phyloP scores from a whole-genome alignment of 2,888 invertebrate genomes.

The Eledona agricola region DNA sequence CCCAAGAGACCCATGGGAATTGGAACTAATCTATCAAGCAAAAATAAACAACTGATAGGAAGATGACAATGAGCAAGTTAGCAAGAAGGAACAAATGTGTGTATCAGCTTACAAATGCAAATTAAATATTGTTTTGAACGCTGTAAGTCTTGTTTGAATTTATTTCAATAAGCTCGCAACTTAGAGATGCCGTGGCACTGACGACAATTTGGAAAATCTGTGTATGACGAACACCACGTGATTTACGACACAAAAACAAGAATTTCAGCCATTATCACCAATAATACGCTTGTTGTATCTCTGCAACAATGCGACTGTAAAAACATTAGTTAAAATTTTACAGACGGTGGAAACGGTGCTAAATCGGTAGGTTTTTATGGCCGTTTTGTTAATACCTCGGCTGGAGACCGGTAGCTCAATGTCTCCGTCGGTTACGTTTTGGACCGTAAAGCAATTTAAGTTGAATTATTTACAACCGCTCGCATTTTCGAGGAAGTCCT shows the following conservation, averaged over 20 bases:
- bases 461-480: conserved; percentile 26
- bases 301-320: conserved; percentile 15
- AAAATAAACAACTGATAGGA: no score
- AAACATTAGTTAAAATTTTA: conserved; percentile 30
- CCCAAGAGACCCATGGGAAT: no score
- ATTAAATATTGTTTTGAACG: no score
- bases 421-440: conserved; percentile 26
- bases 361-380: conserved; percentile 22
- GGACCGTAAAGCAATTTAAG: conserved; percentile 29
- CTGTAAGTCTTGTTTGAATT: no score
- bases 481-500: conserved; percentile 13
- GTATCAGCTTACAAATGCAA: no score
- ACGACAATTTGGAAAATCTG: no score
- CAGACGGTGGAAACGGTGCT: conserved; percentile 13
- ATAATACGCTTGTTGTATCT: conserved; percentile 28
- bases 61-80: no score
- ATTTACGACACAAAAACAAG: conserved; percentile 8
- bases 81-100: no score
- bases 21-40: no score
- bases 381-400: conserved; percentile 17
- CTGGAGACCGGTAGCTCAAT: conserved; percentile 28
- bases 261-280: conserved; percentile 21
- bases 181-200: no score
- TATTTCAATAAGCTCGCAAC: no score
- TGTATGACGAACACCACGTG: conserved; percentile 4